phyloP scores from a whole-genome alignment of 2,888 invertebrate species.

The Holacanthella duospinosa region DNA sequence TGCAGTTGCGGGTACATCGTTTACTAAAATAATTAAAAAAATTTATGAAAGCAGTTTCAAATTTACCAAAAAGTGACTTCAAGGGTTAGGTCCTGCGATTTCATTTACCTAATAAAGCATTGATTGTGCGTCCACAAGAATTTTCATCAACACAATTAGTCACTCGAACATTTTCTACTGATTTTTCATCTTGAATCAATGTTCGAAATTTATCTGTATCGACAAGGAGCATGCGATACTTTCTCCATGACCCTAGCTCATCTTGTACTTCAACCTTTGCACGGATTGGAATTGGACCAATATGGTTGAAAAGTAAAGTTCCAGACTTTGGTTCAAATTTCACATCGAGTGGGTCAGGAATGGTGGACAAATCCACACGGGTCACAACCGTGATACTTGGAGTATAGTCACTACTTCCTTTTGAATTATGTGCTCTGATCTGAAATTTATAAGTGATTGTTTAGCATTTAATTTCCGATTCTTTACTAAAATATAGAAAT shows the following conservation, averaged over 20 bases:
- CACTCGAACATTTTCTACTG: slow-evolving; percentile 51
- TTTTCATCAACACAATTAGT: slow-evolving; percentile 71
- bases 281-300: slow-evolving; percentile 32
- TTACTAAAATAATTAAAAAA: slow-evolving; percentile 44
- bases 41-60: slow-evolving; percentile 3
- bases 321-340: slow-evolving; percentile 69
- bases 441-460: slow-evolving; percentile 39
- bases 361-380: slow-evolving; percentile 59
- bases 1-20: slow-evolving; percentile 36
- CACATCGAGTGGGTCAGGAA: slow-evolving; percentile 67
- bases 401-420: slow-evolving; percentile 76
- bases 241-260: slow-evolving; percentile 57
- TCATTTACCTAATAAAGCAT: slow-evolving; percentile 49
- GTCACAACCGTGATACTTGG: slow-evolving; percentile 71
- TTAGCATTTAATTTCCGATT: slow-evolving; percentile 1
- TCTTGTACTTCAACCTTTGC: slow-evolving; percentile 36
- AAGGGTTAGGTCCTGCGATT: no score
- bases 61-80: neutral
- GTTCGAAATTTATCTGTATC: slow-evolving; percentile 47
- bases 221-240: slow-evolving; percentile 44
- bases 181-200: slow-evolving; percentile 47
- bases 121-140: slow-evolving; percentile 70
- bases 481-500: neutral
- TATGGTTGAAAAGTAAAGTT: slow-evolving; percentile 63
- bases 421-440: slow-evolving; percentile 77